Evolutionary conservation across 2,797 vertebrate species (phyloP).

Genomic region (Sebastes umbrosus): DNA sequence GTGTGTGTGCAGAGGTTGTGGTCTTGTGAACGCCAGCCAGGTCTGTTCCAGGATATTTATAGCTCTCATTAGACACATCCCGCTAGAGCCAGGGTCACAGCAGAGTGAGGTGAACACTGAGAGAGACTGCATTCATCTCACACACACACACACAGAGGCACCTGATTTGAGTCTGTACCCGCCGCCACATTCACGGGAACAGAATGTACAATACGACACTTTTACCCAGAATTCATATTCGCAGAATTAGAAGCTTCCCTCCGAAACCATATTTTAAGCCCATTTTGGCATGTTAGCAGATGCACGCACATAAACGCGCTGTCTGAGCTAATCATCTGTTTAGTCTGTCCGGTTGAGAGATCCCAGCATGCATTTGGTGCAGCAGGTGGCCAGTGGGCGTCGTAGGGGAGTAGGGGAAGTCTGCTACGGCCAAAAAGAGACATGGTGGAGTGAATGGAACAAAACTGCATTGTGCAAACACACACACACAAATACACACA

Average conservation of each 20-base stretch:
- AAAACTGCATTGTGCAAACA: not conserved
- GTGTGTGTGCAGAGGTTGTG: conserved; percentile 5
- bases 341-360: conserved; percentile 32
- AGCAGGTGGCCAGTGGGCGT: conserved; percentile 66
- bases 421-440: not conserved
- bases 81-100: conserved; percentile 63
- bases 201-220: not conserved
- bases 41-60: conserved; percentile 71
- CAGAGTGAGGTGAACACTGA: conserved; percentile 37
- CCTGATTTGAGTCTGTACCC: not conserved
- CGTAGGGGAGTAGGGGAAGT: not conserved
- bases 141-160: not conserved
- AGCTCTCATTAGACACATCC: conserved; percentile 74
- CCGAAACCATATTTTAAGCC: conserved; percentile 5
- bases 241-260: not conserved
- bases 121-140: conserved; percentile 16
- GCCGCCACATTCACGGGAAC: not conserved
- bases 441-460: not conserved
- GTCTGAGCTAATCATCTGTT: conserved; percentile 38
- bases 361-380: conserved; percentile 50
- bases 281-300: conserved; percentile 8
- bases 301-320: not conserved
- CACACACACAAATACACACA: conserved; percentile 1
- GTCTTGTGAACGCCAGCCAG: conserved; percentile 33
- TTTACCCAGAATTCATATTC: not conserved